Conservation (phyloP, 2,113 vertebrate genomes). For the Cyprinodon brontotheroides region DNA sequence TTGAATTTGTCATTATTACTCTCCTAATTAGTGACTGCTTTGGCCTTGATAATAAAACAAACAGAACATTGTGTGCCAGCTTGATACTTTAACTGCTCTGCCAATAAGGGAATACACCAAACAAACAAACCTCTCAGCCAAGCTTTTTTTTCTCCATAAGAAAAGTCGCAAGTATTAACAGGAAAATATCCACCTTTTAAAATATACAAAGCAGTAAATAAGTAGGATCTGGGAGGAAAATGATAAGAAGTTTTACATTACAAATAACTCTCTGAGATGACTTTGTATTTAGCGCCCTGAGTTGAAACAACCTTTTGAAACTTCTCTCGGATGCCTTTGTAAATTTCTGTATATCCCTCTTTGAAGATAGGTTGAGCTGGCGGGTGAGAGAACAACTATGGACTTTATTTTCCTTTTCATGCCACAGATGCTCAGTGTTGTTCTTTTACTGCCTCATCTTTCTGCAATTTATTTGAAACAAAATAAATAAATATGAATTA, state of each 20-base stretch:
- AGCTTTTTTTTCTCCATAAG: neutral
- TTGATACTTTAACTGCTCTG: neutral
- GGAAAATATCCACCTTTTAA: neutral
- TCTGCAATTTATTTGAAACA: neutral
- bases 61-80: neutral
- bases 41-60: neutral
- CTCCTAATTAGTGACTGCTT: slow-evolving; percentile 3
- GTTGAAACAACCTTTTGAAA: neutral
- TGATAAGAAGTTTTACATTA: neutral
- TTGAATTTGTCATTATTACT: neutral
- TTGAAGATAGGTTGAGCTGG: neutral
- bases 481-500: neutral
- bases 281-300: neutral
- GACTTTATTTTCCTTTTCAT: neutral
- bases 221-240: no score
- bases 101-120: neutral
- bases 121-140: neutral
- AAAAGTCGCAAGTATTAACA: neutral
- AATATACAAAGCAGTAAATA: neutral
- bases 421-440: neutral
- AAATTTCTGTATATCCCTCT: neutral
- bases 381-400: no score
- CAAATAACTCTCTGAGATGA: neutral
- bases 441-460: neutral
- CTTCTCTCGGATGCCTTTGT: neutral